These are phyloP conservation scores for Pelusios castaneus DNA, from an alignment of 2,113 vertebrate genomes.

Conservation along the genomic window DNA sequence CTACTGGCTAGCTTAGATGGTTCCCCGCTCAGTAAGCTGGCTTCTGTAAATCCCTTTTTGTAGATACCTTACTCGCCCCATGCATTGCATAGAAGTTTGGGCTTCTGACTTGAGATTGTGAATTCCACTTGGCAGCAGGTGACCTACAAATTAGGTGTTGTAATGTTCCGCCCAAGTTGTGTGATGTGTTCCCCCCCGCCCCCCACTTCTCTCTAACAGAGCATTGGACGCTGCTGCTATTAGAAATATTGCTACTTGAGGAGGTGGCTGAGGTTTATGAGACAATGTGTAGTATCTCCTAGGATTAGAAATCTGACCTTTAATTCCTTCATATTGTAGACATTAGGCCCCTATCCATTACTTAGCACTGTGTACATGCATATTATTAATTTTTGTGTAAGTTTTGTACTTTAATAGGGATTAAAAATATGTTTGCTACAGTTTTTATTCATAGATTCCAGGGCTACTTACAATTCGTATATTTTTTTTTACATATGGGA, in stretches of 20 bases:
- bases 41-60: neutral
- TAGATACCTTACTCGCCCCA: neutral
- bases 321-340: neutral
- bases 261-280: neutral
- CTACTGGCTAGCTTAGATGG: neutral
- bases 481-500: neutral
- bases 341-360: neutral
- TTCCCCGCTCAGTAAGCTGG: neutral
- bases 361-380: neutral
- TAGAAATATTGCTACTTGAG: neutral
- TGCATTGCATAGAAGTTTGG: neutral
- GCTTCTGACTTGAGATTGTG: neutral
- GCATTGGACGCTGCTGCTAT: neutral
- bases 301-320: neutral
- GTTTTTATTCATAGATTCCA: neutral
- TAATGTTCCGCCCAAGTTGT: neutral
- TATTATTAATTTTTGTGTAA: neutral
- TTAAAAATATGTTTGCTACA: neutral
- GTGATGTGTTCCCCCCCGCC: no score
- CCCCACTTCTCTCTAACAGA: neutral
- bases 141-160: neutral
- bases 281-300: neutral
- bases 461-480: neutral
- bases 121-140: neutral
- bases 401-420: neutral